Evolutionary conservation across 1,140 invertebrate species (phyloP).

Genomic region (Pseudoatta argentina): DNA sequence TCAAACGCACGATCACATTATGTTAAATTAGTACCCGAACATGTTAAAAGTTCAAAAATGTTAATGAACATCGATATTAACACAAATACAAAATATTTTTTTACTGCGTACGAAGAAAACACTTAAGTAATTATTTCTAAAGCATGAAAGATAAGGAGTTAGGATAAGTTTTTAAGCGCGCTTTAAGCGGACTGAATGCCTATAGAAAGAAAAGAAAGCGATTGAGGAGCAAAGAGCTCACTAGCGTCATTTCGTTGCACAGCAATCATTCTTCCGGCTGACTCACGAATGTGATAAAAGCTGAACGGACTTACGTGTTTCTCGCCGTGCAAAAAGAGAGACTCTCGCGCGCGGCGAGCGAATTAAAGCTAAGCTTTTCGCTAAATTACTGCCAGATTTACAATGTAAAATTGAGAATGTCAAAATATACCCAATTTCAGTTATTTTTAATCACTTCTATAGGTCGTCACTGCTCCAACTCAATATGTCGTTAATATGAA

Average conservation of each 20-base stretch:
- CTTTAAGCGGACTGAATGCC: not conserved
- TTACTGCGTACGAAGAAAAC: not conserved
- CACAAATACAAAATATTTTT: not conserved
- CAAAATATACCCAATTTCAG: too few species aligned
- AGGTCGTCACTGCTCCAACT: too few species aligned
- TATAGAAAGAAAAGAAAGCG: not conserved
- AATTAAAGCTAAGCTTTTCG: slow-evolving; percentile 10
- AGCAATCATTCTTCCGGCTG: slow-evolving; percentile 69
- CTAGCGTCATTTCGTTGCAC: slow-evolving; percentile 43
- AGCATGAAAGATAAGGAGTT: not conserved
- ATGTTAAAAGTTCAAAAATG: too few species aligned
- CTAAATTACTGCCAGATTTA: not conserved
- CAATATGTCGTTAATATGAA: too few species aligned
- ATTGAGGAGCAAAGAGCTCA: slow-evolving; percentile 7
- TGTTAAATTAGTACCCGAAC: too few species aligned
- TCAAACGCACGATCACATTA: too few species aligned
- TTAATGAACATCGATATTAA: too few species aligned
- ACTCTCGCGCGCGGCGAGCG: not conserved
- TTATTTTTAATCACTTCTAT: too few species aligned
- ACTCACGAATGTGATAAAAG: slow-evolving; percentile 67
- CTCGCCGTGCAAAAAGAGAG: slow-evolving; percentile 18
- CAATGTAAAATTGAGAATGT: too few species aligned
- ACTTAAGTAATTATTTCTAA: not conserved
- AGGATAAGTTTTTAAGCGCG: not conserved
- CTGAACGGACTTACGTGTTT: slow-evolving; percentile 70